Conservation (phyloP, 2,888 invertebrate genomes). For the Esperia sulphurella region DNA sequence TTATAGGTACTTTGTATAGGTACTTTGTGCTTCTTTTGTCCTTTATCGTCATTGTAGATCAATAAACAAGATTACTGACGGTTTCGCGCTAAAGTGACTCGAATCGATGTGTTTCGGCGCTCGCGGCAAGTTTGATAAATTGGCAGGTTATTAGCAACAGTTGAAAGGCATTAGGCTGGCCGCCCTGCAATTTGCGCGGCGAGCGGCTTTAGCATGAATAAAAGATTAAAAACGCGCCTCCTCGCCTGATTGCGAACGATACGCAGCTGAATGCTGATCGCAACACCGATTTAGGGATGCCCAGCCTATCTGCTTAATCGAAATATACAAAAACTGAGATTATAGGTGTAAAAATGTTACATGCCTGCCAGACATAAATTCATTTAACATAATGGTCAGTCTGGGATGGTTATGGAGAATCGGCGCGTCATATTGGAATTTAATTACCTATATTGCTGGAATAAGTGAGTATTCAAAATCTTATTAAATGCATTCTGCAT, state of each 20-base stretch:
- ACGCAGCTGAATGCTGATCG: slow-evolving; percentile 44
- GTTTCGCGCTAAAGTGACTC: slow-evolving; percentile 42
- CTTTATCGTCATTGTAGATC: background rate
- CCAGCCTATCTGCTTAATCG: slow-evolving; percentile 32
- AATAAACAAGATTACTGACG: slow-evolving; percentile 21
- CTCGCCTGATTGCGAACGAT: slow-evolving; percentile 62
- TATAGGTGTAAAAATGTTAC: slow-evolving; percentile 15
- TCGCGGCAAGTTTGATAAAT: slow-evolving; percentile 72
- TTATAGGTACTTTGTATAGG: background rate
- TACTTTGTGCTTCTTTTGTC: background rate
- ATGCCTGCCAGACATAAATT: slow-evolving; percentile 16
- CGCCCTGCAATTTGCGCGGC: slow-evolving; percentile 74
- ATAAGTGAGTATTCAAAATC: no score
- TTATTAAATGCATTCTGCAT: no score
- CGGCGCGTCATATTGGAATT: no score
- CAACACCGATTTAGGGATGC: slow-evolving; percentile 40
- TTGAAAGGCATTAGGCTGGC: slow-evolving; percentile 77
- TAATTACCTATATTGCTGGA: no score
- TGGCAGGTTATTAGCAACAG: slow-evolving; percentile 79
- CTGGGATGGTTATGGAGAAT: no score
- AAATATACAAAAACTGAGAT: slow-evolving; percentile 23
- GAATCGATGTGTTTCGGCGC: slow-evolving; percentile 43
- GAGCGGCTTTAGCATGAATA: slow-evolving; percentile 61
- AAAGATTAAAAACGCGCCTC: slow-evolving; percentile 66
- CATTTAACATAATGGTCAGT: slow-evolving; percentile 7